These are phyloP conservation scores for Caerostris darwini DNA, from an alignment of 1,140 invertebrate genomes.

Conservation along the genomic window DNA sequence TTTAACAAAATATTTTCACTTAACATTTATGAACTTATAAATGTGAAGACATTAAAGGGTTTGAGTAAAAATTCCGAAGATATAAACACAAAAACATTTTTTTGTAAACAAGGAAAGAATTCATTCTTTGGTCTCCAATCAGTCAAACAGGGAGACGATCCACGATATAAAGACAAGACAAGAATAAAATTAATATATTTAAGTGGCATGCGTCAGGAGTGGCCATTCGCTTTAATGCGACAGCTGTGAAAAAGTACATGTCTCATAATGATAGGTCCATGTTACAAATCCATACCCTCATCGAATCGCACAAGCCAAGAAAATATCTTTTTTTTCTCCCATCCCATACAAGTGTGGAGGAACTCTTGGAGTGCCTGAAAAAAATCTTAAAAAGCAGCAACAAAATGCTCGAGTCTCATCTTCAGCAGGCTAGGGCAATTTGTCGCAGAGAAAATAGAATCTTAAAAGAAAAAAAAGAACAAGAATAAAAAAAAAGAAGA, in stretches of 20 bases:
- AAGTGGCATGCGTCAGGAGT: neutral
- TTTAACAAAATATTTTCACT: too few relatives aligned
- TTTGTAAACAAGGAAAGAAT: too few relatives aligned
- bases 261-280: constrained; percentile 45
- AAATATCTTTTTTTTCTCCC: neutral
- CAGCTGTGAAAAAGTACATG: constrained; percentile 63
- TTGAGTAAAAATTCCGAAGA: too few relatives aligned
- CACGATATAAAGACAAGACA: neutral
- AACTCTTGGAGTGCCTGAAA: constrained; percentile 24
- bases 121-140: too few relatives aligned
- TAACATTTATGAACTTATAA: too few relatives aligned
- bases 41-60: too few relatives aligned
- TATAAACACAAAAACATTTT: too few relatives aligned
- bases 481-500: neutral
- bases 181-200: neutral
- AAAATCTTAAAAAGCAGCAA: constrained; percentile 3
- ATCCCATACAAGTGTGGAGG: neutral
- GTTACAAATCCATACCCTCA: constrained; percentile 26
- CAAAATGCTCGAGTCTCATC: neutral
- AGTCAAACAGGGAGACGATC: too few relatives aligned
- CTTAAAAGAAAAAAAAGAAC: neutral
- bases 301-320: neutral
- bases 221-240: constrained; percentile 23
- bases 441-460: constrained; percentile 45
- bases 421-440: constrained; percentile 10